A percentile compares a stretch with the other conserved stretches of the same genome.
These are phyloP conservation scores for Pseudolaguvia tuberculata DNA, from an alignment of 2,113 vertebrate genomes.

Conservation along the genomic window DNA sequence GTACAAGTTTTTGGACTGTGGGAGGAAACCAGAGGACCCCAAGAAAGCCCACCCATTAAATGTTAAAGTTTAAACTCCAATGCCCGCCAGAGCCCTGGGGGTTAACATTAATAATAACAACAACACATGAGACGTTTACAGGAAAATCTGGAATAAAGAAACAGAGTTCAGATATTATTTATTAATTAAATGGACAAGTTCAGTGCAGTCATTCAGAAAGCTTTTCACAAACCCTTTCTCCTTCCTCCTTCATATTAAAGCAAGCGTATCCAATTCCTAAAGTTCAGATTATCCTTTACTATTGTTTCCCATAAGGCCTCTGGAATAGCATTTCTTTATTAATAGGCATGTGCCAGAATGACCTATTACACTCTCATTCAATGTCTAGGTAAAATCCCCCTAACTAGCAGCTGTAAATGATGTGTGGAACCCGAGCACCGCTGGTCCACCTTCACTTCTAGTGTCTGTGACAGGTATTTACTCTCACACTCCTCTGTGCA, in stretches of 20 bases:
- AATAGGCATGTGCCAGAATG: not conserved
- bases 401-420: not conserved
- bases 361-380: not conserved
- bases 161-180: no score
- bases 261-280: constrained; percentile 9
- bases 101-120: no score
- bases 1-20: no score
- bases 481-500: not conserved
- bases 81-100: no score
- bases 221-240: constrained; percentile 9
- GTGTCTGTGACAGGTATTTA: constrained; percentile 11
- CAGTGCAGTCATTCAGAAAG: constrained; percentile 47
- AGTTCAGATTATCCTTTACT: not conserved
- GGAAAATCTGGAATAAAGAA: no score
- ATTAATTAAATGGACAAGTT: constrained; percentile 49
- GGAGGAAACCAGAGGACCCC: no score
- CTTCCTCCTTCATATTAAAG: constrained; percentile 1
- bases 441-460: not conserved
- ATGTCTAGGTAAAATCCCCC: not conserved
- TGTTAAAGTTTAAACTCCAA: no score
- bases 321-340: not conserved
- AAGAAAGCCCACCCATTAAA: no score
- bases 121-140: no score
- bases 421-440: no score
- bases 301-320: not conserved